Percentiles rank a stretch among this genome's conserved stretches.
Conservation (phyloP, 2,888 invertebrate species). For the Stramonita haemastoma region DNA sequence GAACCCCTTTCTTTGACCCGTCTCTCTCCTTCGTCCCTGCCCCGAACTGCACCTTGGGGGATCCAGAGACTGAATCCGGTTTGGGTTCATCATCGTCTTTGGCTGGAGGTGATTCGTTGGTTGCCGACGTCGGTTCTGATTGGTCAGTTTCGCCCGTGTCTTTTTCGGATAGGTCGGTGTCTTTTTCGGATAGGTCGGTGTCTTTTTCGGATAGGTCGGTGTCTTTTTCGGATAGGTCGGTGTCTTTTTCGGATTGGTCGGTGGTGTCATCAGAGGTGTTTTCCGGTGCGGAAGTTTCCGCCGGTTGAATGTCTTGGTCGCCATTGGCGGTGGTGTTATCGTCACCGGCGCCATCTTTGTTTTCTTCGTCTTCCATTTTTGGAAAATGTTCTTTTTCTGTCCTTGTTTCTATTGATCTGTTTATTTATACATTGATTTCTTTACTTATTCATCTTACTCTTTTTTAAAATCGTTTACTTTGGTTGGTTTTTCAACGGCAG, state of each 20-base stretch:
- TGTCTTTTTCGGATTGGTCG: neutral
- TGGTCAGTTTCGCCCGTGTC: too few species aligned
- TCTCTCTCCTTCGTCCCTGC: conserved; percentile 15
- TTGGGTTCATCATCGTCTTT: neutral
- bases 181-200: too few species aligned
- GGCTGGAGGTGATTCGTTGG: too few species aligned
- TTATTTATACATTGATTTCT: neutral
- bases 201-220: too few species aligned
- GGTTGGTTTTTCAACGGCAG: too few species aligned
- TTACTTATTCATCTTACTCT: neutral
- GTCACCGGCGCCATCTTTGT: neutral
- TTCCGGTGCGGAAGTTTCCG: neutral
- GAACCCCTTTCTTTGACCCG: neutral
- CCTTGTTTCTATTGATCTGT: neutral
- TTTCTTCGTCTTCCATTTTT: neutral
- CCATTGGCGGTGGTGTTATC: neutral
- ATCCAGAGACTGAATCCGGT: neutral
- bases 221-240: too few species aligned
- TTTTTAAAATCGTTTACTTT: too few species aligned
- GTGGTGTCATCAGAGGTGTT: neutral
- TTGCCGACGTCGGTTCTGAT: neutral
- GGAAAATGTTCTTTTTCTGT: neutral
- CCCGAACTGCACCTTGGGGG: conserved; percentile 7
- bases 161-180: neutral
- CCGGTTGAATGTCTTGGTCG: neutral